A percentile compares a stretch with the other conserved stretches of the same genome.
phyloP scores from a whole-genome alignment of 2,797 vertebrate genomes.

The Aselliscus stoliczkanus region DNA sequence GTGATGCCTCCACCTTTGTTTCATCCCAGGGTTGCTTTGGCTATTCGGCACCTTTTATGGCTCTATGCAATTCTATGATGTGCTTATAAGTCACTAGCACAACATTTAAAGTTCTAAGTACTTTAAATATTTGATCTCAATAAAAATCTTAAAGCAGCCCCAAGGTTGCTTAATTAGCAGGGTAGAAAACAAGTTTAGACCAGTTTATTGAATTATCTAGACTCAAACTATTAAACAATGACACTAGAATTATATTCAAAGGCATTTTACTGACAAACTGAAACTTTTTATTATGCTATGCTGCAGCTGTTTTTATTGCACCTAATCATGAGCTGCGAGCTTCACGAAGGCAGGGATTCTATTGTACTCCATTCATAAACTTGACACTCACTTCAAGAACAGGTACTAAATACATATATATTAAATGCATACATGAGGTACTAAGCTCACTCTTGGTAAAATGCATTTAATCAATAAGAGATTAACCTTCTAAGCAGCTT shows the following conservation, averaged over 20 bases:
- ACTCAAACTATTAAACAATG: not conserved
- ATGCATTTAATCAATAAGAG: not conserved
- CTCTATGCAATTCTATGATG: not conserved
- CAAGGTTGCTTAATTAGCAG: not conserved
- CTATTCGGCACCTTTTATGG: not conserved
- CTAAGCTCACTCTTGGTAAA: not conserved
- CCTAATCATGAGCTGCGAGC: not conserved
- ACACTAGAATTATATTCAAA: not conserved
- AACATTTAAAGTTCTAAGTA: not conserved
- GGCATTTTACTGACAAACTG: not conserved
- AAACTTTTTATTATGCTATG: not conserved
- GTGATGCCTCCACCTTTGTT: not conserved
- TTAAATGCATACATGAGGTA: not conserved
- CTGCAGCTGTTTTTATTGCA: not conserved
- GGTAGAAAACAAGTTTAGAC: not conserved
- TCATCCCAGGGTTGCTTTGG: not conserved
- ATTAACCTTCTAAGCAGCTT: not conserved
- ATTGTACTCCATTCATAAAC: not conserved
- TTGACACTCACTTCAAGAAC: not conserved
- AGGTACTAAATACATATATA: not conserved
- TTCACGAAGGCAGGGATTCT: not conserved
- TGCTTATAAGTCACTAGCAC: not conserved
- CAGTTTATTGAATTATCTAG: not conserved
- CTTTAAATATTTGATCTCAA: slow-evolving; percentile 28
- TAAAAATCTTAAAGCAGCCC: not conserved